Base-by-base conservation (phyloP, 92 coral and sea anemone genomes). In the Bergia puertoricense region DNA sequence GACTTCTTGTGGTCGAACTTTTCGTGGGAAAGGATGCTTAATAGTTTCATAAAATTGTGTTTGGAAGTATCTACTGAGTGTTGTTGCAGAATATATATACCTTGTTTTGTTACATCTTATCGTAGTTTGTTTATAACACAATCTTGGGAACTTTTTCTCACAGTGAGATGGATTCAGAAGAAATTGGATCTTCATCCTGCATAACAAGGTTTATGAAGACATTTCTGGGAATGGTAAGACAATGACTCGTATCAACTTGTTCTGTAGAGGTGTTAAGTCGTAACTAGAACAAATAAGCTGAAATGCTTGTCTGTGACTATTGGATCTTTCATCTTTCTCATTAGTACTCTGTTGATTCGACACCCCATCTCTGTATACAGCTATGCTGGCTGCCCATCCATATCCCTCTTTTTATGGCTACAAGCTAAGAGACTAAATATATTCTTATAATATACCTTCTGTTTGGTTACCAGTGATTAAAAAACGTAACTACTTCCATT, bases 201-300 rank as follows among this genome's bases (percentile, higher is more conserved):
- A 93, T 95, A 37, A 90, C 96, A 54, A 92, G 94, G 46, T 97
- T 97, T 86, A 94, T 97, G 45, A 96, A 97, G 88, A 91, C 97
- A 51, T 78, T 97, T 6, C 92, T 97, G 4, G 94, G 92, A 79
- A 88, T 97, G 95, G 99, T 97, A 76, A 89, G 93, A 75, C 8
- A 22, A 50, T 43, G n/a, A 46, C 30, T 14, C 4, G 9, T 2
- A 22, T n/a, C 18, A 43, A 43, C 5, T 14, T 44, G 36, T 10
- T 3, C 16, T 65, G 22, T 16, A 38, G 30, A 30, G 30, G 50
- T 30, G 20, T 30, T 54, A 1, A 79, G 66, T 20, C 2, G 8
- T 66, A 9, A 6, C 72, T 11, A 66, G 20, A 66, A 11, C n/a
- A 62, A 62, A 6, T 5, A 18, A 18, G 30, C n/a, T 22, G 8